Evolutionary conservation across 2,113 vertebrate genomes (phyloP), one percentile per base, ranked within the genome.

Genomic region (Candoia aspera): DNA sequence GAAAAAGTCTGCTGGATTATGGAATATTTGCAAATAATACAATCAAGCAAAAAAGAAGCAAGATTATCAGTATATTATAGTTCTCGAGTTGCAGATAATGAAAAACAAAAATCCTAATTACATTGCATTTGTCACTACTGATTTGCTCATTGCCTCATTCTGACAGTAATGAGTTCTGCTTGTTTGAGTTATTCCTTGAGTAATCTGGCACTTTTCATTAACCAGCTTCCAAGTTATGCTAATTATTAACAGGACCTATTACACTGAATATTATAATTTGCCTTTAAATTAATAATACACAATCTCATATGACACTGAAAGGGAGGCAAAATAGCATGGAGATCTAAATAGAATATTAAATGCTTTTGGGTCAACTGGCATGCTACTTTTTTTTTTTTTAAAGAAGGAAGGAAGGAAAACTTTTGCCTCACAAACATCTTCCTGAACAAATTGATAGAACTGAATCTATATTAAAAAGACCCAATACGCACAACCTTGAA

Each of bases 181-280:
- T 53, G 12, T 60, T 64, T 87, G 11, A 90, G 88, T 89, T 58
- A 33, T 49, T 9, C 62, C 90, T 92, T 90, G 85, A 6, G 87
- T 88, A 92, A 79, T 84, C 55, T 84, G 86, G 68, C 73, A 88
- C 86, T 88, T 92, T 92, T 92, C 42, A 88, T 92, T 86, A 85
- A 89, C 57, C 79, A 89, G 49, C 79, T 89, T 85, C 79, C 91
- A 89, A 89, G 60, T 83, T 89, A 89, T 89, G 86, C 58, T 92
- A 89, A 92, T 92, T 92, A 89, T 42, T 26, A 90, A 68, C 88
- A 89, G 53, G 87, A 62, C 87, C 83, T 89, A 89, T 89, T 85
- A 89, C 49, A 85, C 23, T 46, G 24, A 64, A 85, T 85, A 85
- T 24, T 89, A 86, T 85, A 92, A 86, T 83, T 92, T 54, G 57